Evolutionary conservation across 2,888 invertebrate species (phyloP), one percentile per base, ranked within the genome.

Genomic region (Matsumyia berberina): DNA sequence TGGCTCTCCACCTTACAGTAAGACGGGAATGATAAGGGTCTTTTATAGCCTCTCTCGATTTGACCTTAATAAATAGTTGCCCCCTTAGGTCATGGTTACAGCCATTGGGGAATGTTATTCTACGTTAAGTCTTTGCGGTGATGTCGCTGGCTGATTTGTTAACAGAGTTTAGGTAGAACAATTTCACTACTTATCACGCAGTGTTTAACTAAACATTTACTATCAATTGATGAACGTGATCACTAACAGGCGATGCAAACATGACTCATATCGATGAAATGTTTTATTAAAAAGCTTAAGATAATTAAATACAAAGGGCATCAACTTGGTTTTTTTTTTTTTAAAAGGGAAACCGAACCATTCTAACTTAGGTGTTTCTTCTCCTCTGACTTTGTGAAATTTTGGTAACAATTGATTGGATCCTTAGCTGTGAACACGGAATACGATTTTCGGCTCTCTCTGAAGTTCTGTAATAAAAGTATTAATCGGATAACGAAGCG

Each of bases 401-500:
- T 86, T 86, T 91, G 91, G 74, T 91, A 91, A 53, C 91, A 91
- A 76, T 91, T 91, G 2, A 91, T 74, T 0, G 90, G 90, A 76
- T 91, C 91, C 62, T 87, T 87, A 1, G 90, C 90, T 0, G 87
- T 83, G 51, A 82, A 91, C 1, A 86, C 87, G 2, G 87, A 86
- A 72, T 87, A 89, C 0, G 88, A 86, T 35, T 62, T 55, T 15
- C 86, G 88, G 72, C 91, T 91, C 11, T 78, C 86, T 15, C 81
- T 72, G 66, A 91, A 91, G 55, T 91, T 91, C 90, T 91, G 42
- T 53, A 31, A 80, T 8, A 0, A 4, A 46, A 7, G 2, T 19
- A 8, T 53, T 15, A 29, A 7, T 44, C 0, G 15, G 12, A n/a
- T 89, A n/a, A 89, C 64, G 89, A 88, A 89, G 57, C 0, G 1